Base-by-base conservation (phyloP, 2,888 invertebrate genomes). In the Melieria picta region DNA sequence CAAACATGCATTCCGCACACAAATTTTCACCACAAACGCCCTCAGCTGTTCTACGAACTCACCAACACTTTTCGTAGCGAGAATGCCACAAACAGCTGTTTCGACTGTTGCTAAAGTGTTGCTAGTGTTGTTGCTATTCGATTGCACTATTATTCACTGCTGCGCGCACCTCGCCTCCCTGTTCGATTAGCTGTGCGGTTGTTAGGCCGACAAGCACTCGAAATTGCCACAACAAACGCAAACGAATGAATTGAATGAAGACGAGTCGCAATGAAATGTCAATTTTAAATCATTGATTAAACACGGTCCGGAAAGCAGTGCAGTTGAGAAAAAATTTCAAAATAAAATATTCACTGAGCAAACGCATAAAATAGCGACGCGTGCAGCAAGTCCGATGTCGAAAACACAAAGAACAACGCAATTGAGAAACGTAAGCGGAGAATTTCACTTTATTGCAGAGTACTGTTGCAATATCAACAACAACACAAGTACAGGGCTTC, bases 181-280 rank as follows among this genome's bases (percentile, higher is more conserved):
- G 30, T 30, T 30, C 30, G 30, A 30, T 2, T 30, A 30, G 30
- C 30, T 30, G 30, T 30, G 52, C 67, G 60, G 67, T 67, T 67
- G 67, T 67, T 67, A 67, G 13, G 67, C 67, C 50, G 43, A 16
- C 58, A 42, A 58, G 3, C 30, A 30, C 30, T 30, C 43, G 3
- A 46, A 66, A 58, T 66, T 66, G 66, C 58, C 66, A 66, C 60
- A 66, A 66, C 66, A 66, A 66, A 66, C 57, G 13, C 58, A 13
- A 58, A 58, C 47, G 30, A 42, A 30, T 30, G 30, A 30, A 3
- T 30, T 30, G 30, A 30, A 30, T 30, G 30, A 30, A 30, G 30
- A 30, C 30, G 30, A 30, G 30, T 30, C 30, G 30, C 30, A 30
- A 30, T 30, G 5, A 11, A 48, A 43, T 66, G 56, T 50, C 4